Conservation (phyloP, 2,888 invertebrate genomes). For the Polietes domitor region DNA sequence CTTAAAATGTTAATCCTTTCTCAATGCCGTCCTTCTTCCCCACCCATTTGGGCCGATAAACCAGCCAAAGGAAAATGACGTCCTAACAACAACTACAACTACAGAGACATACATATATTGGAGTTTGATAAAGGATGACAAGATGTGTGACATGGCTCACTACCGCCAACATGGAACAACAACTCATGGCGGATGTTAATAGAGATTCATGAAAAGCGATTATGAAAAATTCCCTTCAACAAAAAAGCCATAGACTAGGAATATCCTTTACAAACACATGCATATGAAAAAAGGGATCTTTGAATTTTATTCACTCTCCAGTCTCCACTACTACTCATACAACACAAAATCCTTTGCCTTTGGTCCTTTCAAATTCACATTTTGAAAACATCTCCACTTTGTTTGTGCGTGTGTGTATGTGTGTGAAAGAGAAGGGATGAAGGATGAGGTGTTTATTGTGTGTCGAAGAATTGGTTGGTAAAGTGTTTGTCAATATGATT, state of each 20-base stretch:
- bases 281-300: background rate
- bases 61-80: background rate
- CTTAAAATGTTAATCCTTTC: slow-evolving; percentile 57
- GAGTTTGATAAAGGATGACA: slow-evolving; percentile 67
- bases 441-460: slow-evolving; percentile 17
- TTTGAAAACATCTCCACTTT: background rate
- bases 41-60: background rate
- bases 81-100: background rate
- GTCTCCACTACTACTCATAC: background rate
- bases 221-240: slow-evolving; percentile 9
- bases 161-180: slow-evolving; percentile 34
- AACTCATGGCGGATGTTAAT: slow-evolving; percentile 39
- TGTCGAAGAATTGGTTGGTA: slow-evolving; percentile 11
- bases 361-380: slow-evolving; percentile 7
- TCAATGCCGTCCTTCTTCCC: slow-evolving; percentile 37
- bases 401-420: background rate
- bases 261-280: slow-evolving; percentile 13
- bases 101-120: slow-evolving; percentile 27
- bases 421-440: background rate
- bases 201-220: slow-evolving; percentile 38
- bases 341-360: background rate
- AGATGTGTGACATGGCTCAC: slow-evolving; percentile 63
- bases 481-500: slow-evolving; percentile 35
- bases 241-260: background rate
- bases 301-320: slow-evolving; percentile 1